phyloP scores from a whole-genome alignment of 2,888 invertebrate genomes.

The Cerceris ruficornis region DNA sequence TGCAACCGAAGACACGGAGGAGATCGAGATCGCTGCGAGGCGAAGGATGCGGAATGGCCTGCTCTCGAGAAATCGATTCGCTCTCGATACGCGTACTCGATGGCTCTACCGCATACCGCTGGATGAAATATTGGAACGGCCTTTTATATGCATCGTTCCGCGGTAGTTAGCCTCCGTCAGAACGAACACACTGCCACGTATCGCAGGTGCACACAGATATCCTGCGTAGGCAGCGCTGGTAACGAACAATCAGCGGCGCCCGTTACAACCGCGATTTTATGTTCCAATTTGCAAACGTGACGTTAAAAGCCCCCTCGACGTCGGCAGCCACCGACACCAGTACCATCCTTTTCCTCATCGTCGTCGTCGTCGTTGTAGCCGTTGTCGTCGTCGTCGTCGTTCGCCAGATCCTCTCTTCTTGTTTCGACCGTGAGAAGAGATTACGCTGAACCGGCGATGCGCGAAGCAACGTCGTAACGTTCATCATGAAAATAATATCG shows the following conservation, averaged over 20 bases:
- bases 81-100: constrained; percentile 53
- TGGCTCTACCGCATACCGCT: constrained; percentile 62
- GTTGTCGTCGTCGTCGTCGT: constrained; percentile 6
- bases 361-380: constrained; percentile 31
- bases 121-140: constrained; percentile 67
- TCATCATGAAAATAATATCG: constrained; percentile 35
- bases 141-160: constrained; percentile 65
- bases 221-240: constrained; percentile 73
- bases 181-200: constrained; percentile 26
- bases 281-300: constrained; percentile 80
- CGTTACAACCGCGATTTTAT: constrained; percentile 79
- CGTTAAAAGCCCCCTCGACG: constrained; percentile 64
- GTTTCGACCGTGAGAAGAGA: constrained; percentile 42
- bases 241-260: constrained; percentile 79
- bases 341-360: constrained; percentile 29
- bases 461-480: constrained; percentile 31
- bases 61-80: constrained; percentile 62
- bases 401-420: constrained; percentile 15
- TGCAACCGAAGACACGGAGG: constrained; percentile 47
- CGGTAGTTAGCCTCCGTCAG: constrained; percentile 64
- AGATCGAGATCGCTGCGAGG: constrained; percentile 28
- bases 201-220: constrained; percentile 54
- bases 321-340: constrained; percentile 40
- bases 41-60: constrained; percentile 46
- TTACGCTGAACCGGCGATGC: constrained; percentile 24